Conservation (phyloP, 2,797 vertebrate species). For the Myripristis murdjan region DNA sequence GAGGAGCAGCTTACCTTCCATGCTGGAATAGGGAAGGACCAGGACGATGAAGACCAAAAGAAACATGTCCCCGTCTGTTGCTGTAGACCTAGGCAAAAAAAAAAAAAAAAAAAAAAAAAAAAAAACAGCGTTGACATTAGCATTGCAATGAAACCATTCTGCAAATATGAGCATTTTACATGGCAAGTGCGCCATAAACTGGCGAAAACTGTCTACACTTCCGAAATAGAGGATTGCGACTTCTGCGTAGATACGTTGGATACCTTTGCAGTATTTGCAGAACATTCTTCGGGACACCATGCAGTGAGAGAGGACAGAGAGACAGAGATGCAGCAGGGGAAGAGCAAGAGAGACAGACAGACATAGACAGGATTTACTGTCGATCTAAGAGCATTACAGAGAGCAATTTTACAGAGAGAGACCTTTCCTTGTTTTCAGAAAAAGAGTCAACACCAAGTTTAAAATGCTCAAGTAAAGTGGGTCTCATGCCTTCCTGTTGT, state of each 20-base stretch:
- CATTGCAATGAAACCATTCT: neutral
- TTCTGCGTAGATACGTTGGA: constrained; percentile 10
- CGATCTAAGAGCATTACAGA: constrained; percentile 38
- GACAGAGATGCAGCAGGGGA: constrained; percentile 12
- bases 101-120: too few relatives aligned
- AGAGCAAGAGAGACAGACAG: constrained; percentile 11
- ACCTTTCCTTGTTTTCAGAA: constrained; percentile 71
- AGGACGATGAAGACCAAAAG: constrained; percentile 88
- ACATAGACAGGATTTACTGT: constrained; percentile 38
- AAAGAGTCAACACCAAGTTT: constrained; percentile 85
- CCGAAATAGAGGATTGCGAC: constrained; percentile 4
- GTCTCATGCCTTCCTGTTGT: constrained; percentile 88
- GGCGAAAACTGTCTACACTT: constrained; percentile 4
- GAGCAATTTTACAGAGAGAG: constrained; percentile 59
- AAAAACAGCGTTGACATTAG: constrained; percentile 1
- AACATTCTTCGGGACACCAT: constrained; percentile 35
- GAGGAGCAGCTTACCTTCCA: constrained; percentile 88
- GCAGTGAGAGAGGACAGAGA: constrained; percentile 22
- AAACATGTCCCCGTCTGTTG: constrained; percentile 88
- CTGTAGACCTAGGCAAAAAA: constrained; percentile 87
- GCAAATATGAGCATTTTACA: neutral
- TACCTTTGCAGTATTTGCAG: constrained; percentile 19
- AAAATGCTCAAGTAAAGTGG: constrained; percentile 84
- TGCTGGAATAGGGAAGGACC: constrained; percentile 84
- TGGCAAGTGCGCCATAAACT: neutral